Base-by-base conservation (phyloP, 2,888 invertebrate species). In the Electrophaes corylata region DNA sequence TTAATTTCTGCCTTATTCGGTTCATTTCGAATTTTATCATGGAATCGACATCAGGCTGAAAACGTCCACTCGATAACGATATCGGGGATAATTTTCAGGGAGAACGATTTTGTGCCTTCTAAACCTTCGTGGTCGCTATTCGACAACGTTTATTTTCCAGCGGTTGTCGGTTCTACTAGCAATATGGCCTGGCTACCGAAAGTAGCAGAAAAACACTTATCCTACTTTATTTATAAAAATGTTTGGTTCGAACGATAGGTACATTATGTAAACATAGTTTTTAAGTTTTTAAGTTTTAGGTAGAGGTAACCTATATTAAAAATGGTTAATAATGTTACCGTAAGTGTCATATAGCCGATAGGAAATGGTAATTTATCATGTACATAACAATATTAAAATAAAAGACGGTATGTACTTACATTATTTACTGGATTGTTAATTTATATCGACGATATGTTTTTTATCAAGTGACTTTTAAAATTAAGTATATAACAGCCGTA, bases 301-400 rank as follows among this genome's bases (percentile, higher is more conserved):
- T 45, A 16, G 4, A 44, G 12, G 37, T 33, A 41, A 18, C 45
- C 52, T 43, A 47, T 45, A 10, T 45, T 50, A 41, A 19, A 26
- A 52, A 14, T 47, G 19, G 37, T 45, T 43, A 20, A 14, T 60
- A 46, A 35, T 65, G 73, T 75, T 77, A 78, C 69, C 68, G 66
- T 80, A 75, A 77, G 79, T 81, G 79, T 80, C 79, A 80, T 80
- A 81, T 72, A 71, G 69, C 56, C 61, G 55, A 57, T 80, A 79
- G 79, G 74, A 64, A 76, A 66, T 31, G 6, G 20, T 60, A 39
- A 55, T 16, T 50, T 47, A 51, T 54, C 5, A 39, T 46, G 16
- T 16, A 37, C 1, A 16, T 37, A 16, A 14, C 14, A 14, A 14
- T 35, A 35, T 5, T 35, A 35, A 35, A 33, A 35, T 35, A 14